phyloP scores from a whole-genome alignment of 2,888 invertebrate species.

The Plagiodera versicolora region DNA sequence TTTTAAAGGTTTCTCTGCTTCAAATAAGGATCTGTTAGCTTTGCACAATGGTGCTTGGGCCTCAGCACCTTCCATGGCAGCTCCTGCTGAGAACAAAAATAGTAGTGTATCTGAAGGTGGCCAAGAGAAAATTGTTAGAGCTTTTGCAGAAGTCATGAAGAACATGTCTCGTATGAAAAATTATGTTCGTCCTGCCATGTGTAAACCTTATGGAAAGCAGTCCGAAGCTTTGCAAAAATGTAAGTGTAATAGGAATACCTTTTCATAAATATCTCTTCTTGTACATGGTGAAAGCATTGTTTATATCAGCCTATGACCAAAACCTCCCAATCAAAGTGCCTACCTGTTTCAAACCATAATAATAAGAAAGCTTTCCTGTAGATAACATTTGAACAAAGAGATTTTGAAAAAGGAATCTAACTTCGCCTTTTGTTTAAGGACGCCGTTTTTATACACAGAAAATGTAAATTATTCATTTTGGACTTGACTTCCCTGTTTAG shows the following conservation, averaged over 20 bases:
- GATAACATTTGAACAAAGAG: too few species aligned
- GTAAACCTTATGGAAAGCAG: conserved; percentile 88
- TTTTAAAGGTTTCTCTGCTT: conserved; percentile 50
- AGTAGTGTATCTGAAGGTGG: conserved; percentile 58
- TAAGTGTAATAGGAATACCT: conserved; percentile 52
- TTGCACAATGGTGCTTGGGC: conserved; percentile 71
- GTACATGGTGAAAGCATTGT: too few species aligned
- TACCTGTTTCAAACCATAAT: too few species aligned
- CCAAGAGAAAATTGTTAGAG: conserved; percentile 83
- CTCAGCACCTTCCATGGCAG: conserved; percentile 37
- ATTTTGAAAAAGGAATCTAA: too few species aligned
- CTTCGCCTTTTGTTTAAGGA: too few species aligned
- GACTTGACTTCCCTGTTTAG: too few species aligned
- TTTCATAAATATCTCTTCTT: too few species aligned
- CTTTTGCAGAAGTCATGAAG: conserved; percentile 84
- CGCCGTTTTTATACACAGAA: too few species aligned
- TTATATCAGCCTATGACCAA: too few species aligned
- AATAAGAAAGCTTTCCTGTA: too few species aligned
- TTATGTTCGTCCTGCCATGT: conserved; percentile 86
- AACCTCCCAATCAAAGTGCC: too few species aligned
- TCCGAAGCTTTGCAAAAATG: conserved; percentile 87
- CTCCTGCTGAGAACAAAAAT: conserved; percentile 47
- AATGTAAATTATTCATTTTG: too few species aligned
- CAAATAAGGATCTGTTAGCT: conserved; percentile 67
- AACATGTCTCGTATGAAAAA: conserved; percentile 88